phyloP scores from a whole-genome alignment of 2,797 vertebrate genomes.

The Argentina silus region DNA sequence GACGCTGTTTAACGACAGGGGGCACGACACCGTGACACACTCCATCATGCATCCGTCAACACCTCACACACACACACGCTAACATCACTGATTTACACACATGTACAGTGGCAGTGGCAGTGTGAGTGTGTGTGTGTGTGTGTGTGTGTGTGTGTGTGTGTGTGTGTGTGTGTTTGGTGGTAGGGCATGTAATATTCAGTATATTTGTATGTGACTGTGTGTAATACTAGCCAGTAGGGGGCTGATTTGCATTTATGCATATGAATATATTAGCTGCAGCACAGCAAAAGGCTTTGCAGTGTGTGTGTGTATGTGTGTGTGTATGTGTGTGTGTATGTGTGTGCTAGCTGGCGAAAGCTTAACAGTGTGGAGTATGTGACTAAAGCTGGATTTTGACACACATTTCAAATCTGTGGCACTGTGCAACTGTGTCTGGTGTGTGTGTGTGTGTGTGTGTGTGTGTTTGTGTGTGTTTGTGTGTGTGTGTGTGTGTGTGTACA shows the following conservation, averaged over 20 bases:
- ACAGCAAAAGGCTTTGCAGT: neutral
- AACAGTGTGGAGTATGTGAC: neutral
- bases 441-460: neutral
- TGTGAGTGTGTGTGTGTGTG: neutral
- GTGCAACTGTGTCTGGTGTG: neutral
- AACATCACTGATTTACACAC: slow-evolving; percentile 32
- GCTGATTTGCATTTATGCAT: neutral
- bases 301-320: neutral
- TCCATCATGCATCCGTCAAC: slow-evolving; percentile 1
- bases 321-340: neutral
- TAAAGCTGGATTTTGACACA: neutral
- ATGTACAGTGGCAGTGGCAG: neutral
- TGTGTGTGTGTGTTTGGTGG: too few relatives aligned
- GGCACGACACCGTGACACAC: neutral
- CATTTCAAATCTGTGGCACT: neutral
- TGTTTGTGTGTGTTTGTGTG: slow-evolving; percentile 9
- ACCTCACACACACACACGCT: slow-evolving; percentile 33
- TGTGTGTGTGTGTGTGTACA: slow-evolving; percentile 3
- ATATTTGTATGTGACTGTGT: neutral
- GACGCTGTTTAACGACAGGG: slow-evolving; percentile 55
- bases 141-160: neutral
- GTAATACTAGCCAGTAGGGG: neutral
- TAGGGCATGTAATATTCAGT: neutral
- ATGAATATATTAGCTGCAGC: neutral
- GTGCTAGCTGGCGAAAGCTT: neutral